Evolutionary conservation across 2,113 vertebrate genomes (phyloP).

Genomic region (Upupa epops): DNA sequence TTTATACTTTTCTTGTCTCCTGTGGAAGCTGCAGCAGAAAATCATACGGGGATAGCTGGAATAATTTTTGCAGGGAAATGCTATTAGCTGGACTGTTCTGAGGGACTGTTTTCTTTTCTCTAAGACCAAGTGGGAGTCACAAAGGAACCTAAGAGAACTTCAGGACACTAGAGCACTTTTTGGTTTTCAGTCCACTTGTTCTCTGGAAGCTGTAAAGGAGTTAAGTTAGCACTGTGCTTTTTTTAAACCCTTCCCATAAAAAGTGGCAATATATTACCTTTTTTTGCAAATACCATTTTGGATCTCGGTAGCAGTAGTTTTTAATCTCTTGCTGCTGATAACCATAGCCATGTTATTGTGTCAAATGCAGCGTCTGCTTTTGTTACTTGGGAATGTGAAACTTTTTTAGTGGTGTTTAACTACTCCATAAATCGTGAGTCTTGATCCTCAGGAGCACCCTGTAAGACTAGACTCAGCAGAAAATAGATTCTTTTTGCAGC

Average conservation of each 20-base stretch:
- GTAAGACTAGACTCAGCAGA: background rate
- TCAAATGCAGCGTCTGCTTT: slow-evolving; percentile 9
- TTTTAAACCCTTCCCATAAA: background rate
- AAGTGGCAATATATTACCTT: background rate
- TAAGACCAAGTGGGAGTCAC: background rate
- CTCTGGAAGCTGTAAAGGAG: background rate
- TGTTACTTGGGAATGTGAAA: background rate
- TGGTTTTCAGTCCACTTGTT: background rate
- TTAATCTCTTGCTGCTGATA: background rate
- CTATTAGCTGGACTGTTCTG: background rate
- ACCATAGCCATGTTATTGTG: background rate
- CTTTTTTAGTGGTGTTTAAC: background rate
- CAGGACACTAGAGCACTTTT: background rate
- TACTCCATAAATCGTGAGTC: background rate
- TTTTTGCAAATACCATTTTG: background rate
- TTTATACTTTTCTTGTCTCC: slow-evolving; percentile 51
- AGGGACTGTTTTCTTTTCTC: background rate
- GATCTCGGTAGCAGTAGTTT: background rate
- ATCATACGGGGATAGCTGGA: background rate
- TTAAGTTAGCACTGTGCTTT: background rate
- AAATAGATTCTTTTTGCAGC: background rate
- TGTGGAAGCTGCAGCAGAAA: background rate
- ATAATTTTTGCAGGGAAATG: background rate
- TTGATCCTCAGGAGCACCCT: background rate
- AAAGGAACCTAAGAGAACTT: background rate